Base-by-base conservation (phyloP, 1,140 invertebrate genomes). In the Samia ricini region DNA sequence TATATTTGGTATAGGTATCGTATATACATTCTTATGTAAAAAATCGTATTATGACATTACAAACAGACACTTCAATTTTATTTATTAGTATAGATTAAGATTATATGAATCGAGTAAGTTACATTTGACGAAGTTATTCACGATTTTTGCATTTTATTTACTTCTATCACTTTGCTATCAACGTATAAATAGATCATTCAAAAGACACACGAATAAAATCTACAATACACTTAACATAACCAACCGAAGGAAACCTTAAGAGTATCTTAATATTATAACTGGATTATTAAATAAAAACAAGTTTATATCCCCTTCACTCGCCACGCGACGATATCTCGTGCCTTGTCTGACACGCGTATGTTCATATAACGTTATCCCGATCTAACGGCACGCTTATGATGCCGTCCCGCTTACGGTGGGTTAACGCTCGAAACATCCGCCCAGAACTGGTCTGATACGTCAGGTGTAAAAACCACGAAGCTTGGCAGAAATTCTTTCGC, bases 401-500 rank as follows among this genome's bases (percentile, higher is more conserved):
- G 36, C 69, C 23, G 36, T 76, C 74, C 49, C 54, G n/a, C 48
- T 69, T 67, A 33, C 64, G 20, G 60, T 68, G 71, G 74, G 74
- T 76, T 62, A 76, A 76, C 65, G 74, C 36, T 64, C 74, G 74
- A 50, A 50, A 74, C 74, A 71, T 76, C 74, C 74, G 74, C 52
- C 57, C 52, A 64, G 33, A 71, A 76, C 74, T 56, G 57, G 74
- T 76, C 61, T 26, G 36, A 61, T 58, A 60, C 55, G 72, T 73
- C 74, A 76, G 74, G 74, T 76, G 74, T 64, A 68, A 71, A 67
- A 75, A 72, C 60, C 51, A 21, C 51, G 51, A 21, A 10, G 51
- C 33, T 42, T 42, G 33, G 33, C 33, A 52, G 74, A 79, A 76
- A 76, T 52, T 52, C 51, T 42, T 42, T 42, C 10, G 7, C 33